These are phyloP conservation scores for Aphaenogaster rudis DNA, from an alignment of 1,140 invertebrate genomes.

Conservation along the genomic window DNA sequence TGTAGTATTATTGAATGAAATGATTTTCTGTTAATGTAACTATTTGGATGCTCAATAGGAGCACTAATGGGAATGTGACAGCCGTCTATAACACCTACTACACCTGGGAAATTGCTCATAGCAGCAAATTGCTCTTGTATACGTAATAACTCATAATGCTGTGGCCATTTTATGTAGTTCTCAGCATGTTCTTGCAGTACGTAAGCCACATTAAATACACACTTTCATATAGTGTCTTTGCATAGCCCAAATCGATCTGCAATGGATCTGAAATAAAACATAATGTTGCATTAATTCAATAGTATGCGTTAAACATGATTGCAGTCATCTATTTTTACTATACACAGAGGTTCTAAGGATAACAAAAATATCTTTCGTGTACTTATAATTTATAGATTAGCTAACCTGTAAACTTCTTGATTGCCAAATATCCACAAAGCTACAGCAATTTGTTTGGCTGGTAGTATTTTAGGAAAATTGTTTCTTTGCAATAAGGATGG, in stretches of 20 bases:
- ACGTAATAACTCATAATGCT: background rate
- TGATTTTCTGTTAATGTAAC: background rate
- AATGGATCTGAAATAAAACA: conserved; percentile 6
- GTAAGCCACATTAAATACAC: background rate
- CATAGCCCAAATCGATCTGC: conserved; percentile 13
- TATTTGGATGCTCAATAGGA: background rate
- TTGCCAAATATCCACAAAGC: too few relatives aligned
- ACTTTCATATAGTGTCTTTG: conserved; percentile 8
- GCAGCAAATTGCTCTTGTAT: background rate
- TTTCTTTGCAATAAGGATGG: too few relatives aligned
- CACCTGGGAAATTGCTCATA: background rate
- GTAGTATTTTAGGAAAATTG: too few relatives aligned
- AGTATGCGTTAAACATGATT: too few relatives aligned
- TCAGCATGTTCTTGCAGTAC: background rate
- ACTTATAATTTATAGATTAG: too few relatives aligned
- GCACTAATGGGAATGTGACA: conserved; percentile 3
- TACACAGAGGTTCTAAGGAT: too few relatives aligned
- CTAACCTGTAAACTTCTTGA: too few relatives aligned
- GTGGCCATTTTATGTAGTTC: conserved; percentile 11
- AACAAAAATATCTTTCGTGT: too few relatives aligned
- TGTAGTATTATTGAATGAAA: conserved; percentile 33
- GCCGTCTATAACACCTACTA: conserved; percentile 2
- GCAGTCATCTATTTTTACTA: too few relatives aligned
- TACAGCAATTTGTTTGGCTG: too few relatives aligned
- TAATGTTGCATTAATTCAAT: too few relatives aligned